Evolutionary conservation across 2,113 vertebrate genomes (phyloP), one percentile per base, ranked within the genome.

Genomic region (rat (Rattus norvegicus)): DNA sequence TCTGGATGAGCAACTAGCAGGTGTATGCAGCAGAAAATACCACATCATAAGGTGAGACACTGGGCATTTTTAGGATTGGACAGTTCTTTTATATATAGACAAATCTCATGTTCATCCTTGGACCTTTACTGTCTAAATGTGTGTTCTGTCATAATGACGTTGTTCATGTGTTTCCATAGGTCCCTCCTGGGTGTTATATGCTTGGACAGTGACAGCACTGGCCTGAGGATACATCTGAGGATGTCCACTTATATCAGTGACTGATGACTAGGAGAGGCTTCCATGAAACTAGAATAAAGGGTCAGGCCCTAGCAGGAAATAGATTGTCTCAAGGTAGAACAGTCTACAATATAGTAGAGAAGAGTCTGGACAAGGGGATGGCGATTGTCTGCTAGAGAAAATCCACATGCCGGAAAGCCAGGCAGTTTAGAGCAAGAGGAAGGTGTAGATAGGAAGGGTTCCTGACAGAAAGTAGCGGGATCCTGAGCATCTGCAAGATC

Each of bases 71-170:
- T 93, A 72, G 83, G 16, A 61, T 73, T 59, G 39, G 67, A 14
- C 43, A 56, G 16, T 88, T 84, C 28, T 87, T 93, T 80, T 69
- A 87, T 69, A 22, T 39, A 6, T 33, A 79, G 47, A 91, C 69
- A 47, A 24, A 5, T 49, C 24, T 95, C 76, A 4, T 59, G 67
- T 65, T 49, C 87, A 65, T 86, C 72, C 54, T n/a, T 92, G 47
- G 67, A 90, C 26, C 33, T 28, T 89, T 43, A 94, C 49, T 90
- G 72, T 54, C 73, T 92, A 95, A 96, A 92, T 94, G 69, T 91
- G 49, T 92, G 67, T 63, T 81, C 67, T 88, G n/a, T 80, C 77
- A 86, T 83, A 59, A 86, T 70, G 67, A 95, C 81, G 73, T 75
- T 11, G 30, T 93, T 72, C 17, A 1, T 72, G 24, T 59, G 54